A percentile compares a stretch with the other conserved stretches of the same genome.
Conservation (phyloP, 2,113 vertebrate species). For the Balaeniceps rex region DNA sequence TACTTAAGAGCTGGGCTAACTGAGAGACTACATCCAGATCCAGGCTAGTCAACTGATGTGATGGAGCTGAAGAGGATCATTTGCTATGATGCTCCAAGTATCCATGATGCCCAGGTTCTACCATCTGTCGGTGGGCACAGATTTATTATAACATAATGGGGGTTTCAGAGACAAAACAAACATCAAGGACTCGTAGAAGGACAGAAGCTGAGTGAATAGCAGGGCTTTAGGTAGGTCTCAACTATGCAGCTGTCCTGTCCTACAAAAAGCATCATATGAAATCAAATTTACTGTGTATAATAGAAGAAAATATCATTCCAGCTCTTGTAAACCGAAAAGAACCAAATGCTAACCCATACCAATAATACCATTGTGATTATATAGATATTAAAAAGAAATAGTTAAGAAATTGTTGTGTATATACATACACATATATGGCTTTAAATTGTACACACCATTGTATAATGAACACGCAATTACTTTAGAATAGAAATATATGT, state of each 20-base stretch:
- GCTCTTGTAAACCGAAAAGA: not conserved
- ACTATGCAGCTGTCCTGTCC: not conserved
- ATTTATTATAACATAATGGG: not conserved
- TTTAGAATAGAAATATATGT: not conserved
- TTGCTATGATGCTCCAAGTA: not conserved
- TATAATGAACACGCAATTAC: not conserved
- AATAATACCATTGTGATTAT: not conserved
- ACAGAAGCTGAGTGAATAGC: not conserved
- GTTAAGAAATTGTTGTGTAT: not conserved
- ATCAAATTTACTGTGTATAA: not conserved
- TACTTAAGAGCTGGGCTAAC: not conserved
- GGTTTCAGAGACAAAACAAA: not conserved
- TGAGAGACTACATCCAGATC: not conserved
- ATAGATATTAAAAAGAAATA: not conserved
- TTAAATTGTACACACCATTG: not conserved
- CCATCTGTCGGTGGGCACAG: not conserved
- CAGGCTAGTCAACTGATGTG: not conserved
- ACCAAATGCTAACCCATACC: not conserved
- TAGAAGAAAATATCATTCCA: not conserved
- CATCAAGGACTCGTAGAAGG: not conserved
- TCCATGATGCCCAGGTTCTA: not conserved
- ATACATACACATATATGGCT: not conserved
- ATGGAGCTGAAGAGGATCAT: not conserved
- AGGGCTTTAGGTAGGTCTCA: not conserved
- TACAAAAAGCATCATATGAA: not conserved